Evolutionary conservation across 2,888 invertebrate genomes (phyloP), one percentile per base, ranked within the genome.

Genomic region (Lycophotia porphyrea): DNA sequence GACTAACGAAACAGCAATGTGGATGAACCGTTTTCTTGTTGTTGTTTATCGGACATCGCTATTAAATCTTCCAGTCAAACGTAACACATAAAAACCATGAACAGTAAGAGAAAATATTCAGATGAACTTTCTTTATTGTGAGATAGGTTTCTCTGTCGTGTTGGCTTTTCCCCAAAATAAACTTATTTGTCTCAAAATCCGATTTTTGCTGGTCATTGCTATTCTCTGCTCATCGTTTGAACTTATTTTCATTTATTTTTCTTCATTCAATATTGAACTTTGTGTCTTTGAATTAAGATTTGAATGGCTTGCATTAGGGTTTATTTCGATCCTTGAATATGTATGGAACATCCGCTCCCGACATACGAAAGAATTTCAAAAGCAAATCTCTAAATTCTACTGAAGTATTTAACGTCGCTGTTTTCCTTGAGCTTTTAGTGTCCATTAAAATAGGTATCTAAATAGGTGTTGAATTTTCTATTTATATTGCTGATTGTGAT

Each of bases 271-370:
- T 64, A 60, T 63, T 73, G 63, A 73, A 39, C 81, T 83, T 77
- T 88, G 5, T 63, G 13, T 4, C 18, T 8, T 68, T 60, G 60
- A 7, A 0, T 58, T 79, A 81, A 69, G 76, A 67, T 36, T 71
- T 75, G 9, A 70, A 71, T 61, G 47, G 66, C 47, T 65, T 76
- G 55, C 47, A 34, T n/a, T 47, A 61, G n/a, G 42, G 58, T 79
- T 82, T 76, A 79, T 84, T 85, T 77, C 55, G 60, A 78, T 80
- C 36, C 67, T 84, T 85, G 80, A 88, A 86, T 86, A 93, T 90
- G 90, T 85, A 72, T 78, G 91, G 92, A 90, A 93, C 90, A 91
- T 93, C 94, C 93, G 93, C 78, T 90, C 90, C 92, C 93, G 93
- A 93, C 88, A 85, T 88, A 76, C 80, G 81, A 84, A 82, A 85